phyloP scores from a whole-genome alignment of 2,797 vertebrate species.

The Sebastiscus albofasciatus region DNA sequence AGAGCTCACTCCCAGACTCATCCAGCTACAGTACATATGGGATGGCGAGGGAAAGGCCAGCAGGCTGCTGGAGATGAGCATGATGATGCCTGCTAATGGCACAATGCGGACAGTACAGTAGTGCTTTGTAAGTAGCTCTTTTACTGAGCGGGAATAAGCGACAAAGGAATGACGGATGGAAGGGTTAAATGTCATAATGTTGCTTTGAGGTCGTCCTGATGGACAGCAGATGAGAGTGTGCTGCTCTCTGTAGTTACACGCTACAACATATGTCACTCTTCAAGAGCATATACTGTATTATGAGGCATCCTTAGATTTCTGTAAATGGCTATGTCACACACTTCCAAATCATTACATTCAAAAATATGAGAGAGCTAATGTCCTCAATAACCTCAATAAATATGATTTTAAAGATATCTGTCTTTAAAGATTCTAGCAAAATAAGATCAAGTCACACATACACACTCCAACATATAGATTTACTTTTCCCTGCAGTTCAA shows the following conservation, averaged over 20 bases:
- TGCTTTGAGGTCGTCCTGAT: constrained; percentile 24
- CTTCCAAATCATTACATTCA: background rate
- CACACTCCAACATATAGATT: constrained; percentile 15
- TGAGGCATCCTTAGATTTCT: background rate
- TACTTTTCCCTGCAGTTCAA: constrained; percentile 14
- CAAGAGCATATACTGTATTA: background rate
- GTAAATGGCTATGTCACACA: background rate
- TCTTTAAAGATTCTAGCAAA: background rate
- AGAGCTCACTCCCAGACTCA: constrained; percentile 39
- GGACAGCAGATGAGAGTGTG: constrained; percentile 25
- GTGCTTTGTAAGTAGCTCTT: constrained; percentile 34
- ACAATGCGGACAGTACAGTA: constrained; percentile 33
- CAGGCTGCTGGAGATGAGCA: constrained; percentile 42
- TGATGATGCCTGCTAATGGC: constrained; percentile 64
- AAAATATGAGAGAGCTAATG: background rate
- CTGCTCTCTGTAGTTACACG: background rate
- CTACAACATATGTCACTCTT: constrained; percentile 15
- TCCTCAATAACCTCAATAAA: background rate
- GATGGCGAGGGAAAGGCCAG: constrained; percentile 42
- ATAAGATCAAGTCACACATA: background rate
- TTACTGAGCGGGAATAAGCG: constrained; percentile 18
- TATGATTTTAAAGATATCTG: background rate
- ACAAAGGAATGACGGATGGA: constrained; percentile 11
- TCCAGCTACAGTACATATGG: constrained; percentile 17
- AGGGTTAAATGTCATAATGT: constrained; percentile 43